Evolutionary conservation across 1,140 invertebrate species (phyloP).

Genomic region (Aphaenogaster floridana): DNA sequence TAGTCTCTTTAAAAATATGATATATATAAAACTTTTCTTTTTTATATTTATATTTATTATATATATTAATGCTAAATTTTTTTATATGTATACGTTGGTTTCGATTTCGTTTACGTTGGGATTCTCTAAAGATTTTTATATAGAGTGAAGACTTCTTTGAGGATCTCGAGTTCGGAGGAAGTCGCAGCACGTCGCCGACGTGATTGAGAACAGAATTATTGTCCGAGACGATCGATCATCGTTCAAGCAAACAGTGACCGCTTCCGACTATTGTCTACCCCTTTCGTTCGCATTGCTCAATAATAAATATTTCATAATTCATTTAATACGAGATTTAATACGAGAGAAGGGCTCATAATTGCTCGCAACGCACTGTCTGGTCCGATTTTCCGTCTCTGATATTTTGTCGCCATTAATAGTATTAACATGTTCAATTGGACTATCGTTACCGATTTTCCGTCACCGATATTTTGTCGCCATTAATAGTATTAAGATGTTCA

Average conservation of each 20-base stretch:
- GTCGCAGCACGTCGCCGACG: slow-evolving; percentile 13
- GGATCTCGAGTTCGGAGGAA: slow-evolving; percentile 14
- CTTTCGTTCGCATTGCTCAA: slow-evolving; percentile 54
- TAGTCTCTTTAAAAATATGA: slow-evolving; percentile 46
- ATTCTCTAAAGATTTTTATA: not conserved
- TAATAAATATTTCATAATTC: slow-evolving; percentile 41
- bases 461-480: not conserved
- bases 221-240: slow-evolving; percentile 33
- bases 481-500: too few species aligned
- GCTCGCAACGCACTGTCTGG: slow-evolving; percentile 17
- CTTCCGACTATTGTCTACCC: slow-evolving; percentile 12
- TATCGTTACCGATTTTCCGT: not conserved
- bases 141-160: not conserved
- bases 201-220: slow-evolving; percentile 43
- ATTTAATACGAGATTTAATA: slow-evolving; percentile 25
- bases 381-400: slow-evolving; percentile 8
- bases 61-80: slow-evolving; percentile 37
- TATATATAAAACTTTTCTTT: slow-evolving; percentile 39
- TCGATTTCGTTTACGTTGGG: too few species aligned
- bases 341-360: slow-evolving; percentile 32
- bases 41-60: slow-evolving; percentile 49
- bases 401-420: not conserved
- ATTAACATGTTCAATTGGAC: too few species aligned
- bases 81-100: too few species aligned
- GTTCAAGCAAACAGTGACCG: slow-evolving; percentile 17